Evolutionary conservation across 2,797 vertebrate species (phyloP), one percentile per base, ranked within the genome.

Genomic region (Tarsius wallacei): DNA sequence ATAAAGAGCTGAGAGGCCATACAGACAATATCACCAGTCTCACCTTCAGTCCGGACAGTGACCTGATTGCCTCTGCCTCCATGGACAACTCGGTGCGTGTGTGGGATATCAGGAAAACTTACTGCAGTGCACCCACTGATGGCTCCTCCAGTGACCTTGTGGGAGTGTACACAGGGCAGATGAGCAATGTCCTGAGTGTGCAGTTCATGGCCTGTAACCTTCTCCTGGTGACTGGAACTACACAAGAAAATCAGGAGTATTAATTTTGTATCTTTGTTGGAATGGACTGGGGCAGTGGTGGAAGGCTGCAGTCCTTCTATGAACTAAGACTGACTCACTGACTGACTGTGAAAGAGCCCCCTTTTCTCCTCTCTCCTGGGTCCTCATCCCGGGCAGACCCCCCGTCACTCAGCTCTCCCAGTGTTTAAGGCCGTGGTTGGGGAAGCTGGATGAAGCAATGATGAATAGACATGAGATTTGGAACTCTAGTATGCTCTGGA

Each of bases 181-280:
- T 99, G 97, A 99, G 99, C 98, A 99, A 98, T 10, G 99, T 99
- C 92, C 98, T 99, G 51, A 99, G 99, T 2, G 99, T 99, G 87
- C 99, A 99, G 98, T 99, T 99, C 97, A 99, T 99, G 99, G 99
- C 99, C 97, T 99, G 99, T 97, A 99, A 99, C 98, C 99, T 99
- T 97, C 99, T 99, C 95, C 99, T 99, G 98, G 99, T 99, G 98
- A 99, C 99, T 1, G 99, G 99, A 53, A 99, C 99, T 8, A 99
- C 99, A 24, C 99, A 99, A 74, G 99, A 99, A 97, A 99, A 99
- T 98, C 98, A 99, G 36, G 99, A 99, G 96, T 99, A 98, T 98
- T 99, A 99, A 98, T 91, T 97, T 83, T 97, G 93, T 95, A 91
- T 94, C 90, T 95, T 71, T 73, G 83, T 66, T 31, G 59, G 51